phyloP scores from a whole-genome alignment of 2,113 vertebrate genomes.

The Serinus canaria region DNA sequence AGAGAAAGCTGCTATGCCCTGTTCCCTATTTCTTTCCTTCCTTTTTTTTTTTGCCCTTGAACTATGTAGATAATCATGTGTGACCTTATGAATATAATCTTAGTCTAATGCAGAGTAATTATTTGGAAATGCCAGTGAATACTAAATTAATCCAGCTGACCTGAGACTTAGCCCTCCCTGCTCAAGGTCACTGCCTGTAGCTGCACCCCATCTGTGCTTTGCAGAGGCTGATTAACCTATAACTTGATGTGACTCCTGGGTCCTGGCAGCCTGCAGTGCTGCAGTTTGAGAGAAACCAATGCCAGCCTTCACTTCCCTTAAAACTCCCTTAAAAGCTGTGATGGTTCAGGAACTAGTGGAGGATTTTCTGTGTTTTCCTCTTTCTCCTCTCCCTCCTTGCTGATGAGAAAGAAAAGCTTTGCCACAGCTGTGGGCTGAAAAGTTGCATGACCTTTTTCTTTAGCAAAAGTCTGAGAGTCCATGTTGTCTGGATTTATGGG shows the following conservation, averaged over 20 bases:
- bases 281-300: neutral
- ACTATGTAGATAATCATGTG: neutral
- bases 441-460: neutral
- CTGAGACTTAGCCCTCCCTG: neutral
- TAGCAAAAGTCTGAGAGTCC: neutral
- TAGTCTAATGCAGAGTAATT: constrained; percentile 45
- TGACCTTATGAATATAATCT: constrained; percentile 44
- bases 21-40: neutral
- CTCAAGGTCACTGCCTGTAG: constrained; percentile 31
- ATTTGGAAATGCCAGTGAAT: constrained; percentile 33
- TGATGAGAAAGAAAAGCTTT: neutral
- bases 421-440: neutral
- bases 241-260: neutral
- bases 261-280: neutral
- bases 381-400: neutral
- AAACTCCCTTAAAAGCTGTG: neutral
- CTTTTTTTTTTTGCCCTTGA: constrained; percentile 31
- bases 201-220: constrained; percentile 6
- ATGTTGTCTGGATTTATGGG: neutral
- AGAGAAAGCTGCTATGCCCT: neutral
- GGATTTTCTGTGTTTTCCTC: neutral
- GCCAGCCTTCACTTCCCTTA: neutral
- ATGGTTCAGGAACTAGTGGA: neutral
- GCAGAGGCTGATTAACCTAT: neutral
- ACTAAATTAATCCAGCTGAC: constrained; percentile 12